Base-by-base conservation (phyloP, 2,797 vertebrate genomes). In the Tenualosa thibaudeaui region DNA sequence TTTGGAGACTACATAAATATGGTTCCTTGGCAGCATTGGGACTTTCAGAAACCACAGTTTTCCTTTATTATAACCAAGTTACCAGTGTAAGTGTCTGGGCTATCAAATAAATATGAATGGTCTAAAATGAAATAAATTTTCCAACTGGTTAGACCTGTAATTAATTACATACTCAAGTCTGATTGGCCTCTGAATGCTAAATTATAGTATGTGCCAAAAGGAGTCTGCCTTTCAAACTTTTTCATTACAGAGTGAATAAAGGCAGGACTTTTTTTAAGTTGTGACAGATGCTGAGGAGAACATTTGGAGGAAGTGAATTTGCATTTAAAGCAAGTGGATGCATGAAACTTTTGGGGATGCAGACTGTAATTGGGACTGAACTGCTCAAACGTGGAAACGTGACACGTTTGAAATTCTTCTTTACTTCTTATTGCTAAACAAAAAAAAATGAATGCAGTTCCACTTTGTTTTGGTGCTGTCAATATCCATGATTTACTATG, bases 321-420 rank as follows among this genome's bases (percentile, higher is more conserved):
- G 56, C 71, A 78, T 78, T 78, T 78, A 78, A 78, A 78, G 37
- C 37, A 78, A 78, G 65, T 17, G 71, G 71, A 22, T 46, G 19
- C 15, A 40, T 46, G 19, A 7, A 43, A 78, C 71, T 78, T 46
- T 43, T 22, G 40, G 37, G 37, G 19, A 37, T 19, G 40, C 22
- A 15, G 37, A 22, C 17, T 78, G 17, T 46, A 43, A 46, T 78
- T 78, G 40, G 40, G 37, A 78, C 2, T 7, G 37, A 46, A 31
- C 4, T 46, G 7, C 71, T 43, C 71, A 78, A 78, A 78, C 19
- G 71, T 43, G 43, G 26, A 78, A 78, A 46, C 8, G 26, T 71
- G 8, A 37, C n/a, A 37, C 12, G 65, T 71, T 71, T 71, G 15
- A 71, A 56, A 56, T 56, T 31, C 7, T 71, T 4, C 12, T 31